Percentiles rank a stretch among this genome's conserved stretches.
Conservation (phyloP, 2,888 invertebrate species). For the Lasioglossum leucozonium region DNA sequence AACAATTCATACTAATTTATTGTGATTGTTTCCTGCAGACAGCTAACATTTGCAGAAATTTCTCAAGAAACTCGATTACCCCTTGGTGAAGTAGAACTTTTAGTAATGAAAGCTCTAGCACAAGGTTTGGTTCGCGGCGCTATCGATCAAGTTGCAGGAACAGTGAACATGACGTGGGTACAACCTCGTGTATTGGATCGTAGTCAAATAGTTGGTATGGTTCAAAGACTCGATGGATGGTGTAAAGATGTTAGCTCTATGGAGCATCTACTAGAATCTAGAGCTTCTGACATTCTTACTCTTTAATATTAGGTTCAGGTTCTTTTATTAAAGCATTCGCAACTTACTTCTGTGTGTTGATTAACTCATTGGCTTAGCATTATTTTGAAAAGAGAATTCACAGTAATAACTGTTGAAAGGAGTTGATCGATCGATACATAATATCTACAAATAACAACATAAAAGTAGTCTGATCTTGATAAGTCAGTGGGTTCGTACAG, state of each 20-base stretch:
- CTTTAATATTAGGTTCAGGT: slow-evolving; percentile 83
- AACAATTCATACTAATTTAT: not conserved
- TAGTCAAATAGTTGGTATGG: slow-evolving; percentile 89
- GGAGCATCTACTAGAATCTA: slow-evolving; percentile 90
- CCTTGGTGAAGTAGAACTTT: slow-evolving; percentile 94
- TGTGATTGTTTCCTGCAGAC: slow-evolving; percentile 82
- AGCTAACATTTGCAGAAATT: slow-evolving; percentile 96
- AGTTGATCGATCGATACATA: slow-evolving; percentile 20
- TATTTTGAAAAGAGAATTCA: slow-evolving; percentile 15
- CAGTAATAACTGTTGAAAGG: slow-evolving; percentile 20
- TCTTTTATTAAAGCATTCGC: slow-evolving; percentile 43
- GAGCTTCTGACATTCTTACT: slow-evolving; percentile 92
- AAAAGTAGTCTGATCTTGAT: slow-evolving; percentile 24
- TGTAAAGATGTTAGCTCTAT: slow-evolving; percentile 90
- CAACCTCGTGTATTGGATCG: slow-evolving; percentile 92
- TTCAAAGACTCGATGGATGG: slow-evolving; percentile 90
- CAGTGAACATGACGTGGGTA: slow-evolving; percentile 93
- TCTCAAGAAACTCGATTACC: slow-evolving; percentile 94
- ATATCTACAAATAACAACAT: slow-evolving; percentile 11
- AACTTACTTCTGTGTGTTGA: slow-evolving; percentile 48
- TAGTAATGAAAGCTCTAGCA: slow-evolving; percentile 99
- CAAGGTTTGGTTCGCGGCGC: slow-evolving; percentile 97
- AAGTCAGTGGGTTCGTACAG: slow-evolving; percentile 42
- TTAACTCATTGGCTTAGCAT: slow-evolving; percentile 47
- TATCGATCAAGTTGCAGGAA: slow-evolving; percentile 95